Evolutionary conservation across 1,140 invertebrate species (phyloP).

Genomic region (Psilanteris sp.): DNA sequence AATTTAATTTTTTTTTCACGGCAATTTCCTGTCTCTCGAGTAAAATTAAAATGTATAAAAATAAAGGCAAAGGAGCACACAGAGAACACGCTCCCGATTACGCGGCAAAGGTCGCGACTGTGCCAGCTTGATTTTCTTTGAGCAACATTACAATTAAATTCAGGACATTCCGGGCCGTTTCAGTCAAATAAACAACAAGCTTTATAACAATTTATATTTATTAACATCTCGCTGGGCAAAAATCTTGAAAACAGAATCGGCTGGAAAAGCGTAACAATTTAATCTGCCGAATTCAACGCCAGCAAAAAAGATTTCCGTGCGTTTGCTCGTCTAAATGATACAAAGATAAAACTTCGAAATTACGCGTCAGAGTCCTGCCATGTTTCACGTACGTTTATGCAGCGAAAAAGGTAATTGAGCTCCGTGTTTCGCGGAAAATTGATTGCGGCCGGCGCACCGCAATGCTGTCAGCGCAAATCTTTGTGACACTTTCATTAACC

Average conservation of each 20-base stretch:
- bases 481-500: constrained; percentile 66
- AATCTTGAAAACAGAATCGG: neutral
- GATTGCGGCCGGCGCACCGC: constrained; percentile 54
- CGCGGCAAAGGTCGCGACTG: constrained; percentile 39
- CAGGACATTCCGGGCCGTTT: constrained; percentile 20
- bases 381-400: constrained; percentile 46
- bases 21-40: constrained; percentile 46
- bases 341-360: constrained; percentile 27
- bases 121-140: constrained; percentile 45
- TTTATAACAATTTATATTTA: constrained; percentile 29
- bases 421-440: constrained; percentile 61
- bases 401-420: constrained; percentile 59
- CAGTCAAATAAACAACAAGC: constrained; percentile 14
- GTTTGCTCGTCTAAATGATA: constrained; percentile 25
- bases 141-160: constrained; percentile 49
- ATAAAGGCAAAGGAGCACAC: constrained; percentile 14
- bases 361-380: constrained; percentile 26
- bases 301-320: constrained; percentile 1
- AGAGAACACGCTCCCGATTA: constrained; percentile 50
- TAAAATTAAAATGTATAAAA: constrained; percentile 55
- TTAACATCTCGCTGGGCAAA: constrained; percentile 6
- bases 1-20: constrained; percentile 46
- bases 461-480: constrained; percentile 59
- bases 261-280: neutral
- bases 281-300: neutral